Percentiles rank a stretch among this genome's conserved stretches.
These are phyloP conservation scores for Bombus pyrosoma DNA, from an alignment of 1,140 invertebrate genomes.

Conservation along the genomic window DNA sequence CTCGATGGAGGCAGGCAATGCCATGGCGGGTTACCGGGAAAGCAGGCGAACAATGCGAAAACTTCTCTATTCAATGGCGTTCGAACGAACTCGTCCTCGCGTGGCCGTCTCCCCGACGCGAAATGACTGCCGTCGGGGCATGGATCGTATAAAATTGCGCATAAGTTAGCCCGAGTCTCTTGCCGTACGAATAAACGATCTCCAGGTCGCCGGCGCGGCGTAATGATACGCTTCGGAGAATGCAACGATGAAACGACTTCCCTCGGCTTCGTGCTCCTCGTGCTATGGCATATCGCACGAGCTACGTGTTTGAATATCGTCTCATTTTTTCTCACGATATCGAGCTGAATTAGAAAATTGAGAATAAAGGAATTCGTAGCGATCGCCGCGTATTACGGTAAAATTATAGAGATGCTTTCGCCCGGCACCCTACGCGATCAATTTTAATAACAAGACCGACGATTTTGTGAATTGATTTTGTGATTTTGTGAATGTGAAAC, in stretches of 20 bases:
- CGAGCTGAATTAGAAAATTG: too few relatives aligned
- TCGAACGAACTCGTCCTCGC: constrained; percentile 3
- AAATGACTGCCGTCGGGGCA: constrained; percentile 7
- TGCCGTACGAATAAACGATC: constrained; percentile 24
- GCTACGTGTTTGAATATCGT: too few relatives aligned
- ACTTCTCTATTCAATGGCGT: constrained; percentile 13
- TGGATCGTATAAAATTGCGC: constrained; percentile 37
- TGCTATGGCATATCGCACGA: too few relatives aligned
- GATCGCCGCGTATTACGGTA: too few relatives aligned
- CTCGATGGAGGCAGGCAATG: neutral
- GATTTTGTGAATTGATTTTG: too few relatives aligned
- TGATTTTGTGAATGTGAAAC: too few relatives aligned
- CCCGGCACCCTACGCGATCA: too few relatives aligned
- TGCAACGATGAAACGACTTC: neutral
- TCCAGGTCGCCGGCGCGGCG: constrained; percentile 1
- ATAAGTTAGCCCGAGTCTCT: constrained; percentile 29
- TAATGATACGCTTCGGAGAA: constrained; percentile 21
- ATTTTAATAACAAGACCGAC: too few relatives aligned
- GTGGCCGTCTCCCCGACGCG: neutral
- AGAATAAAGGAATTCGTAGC: too few relatives aligned
- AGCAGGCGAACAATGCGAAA: constrained; percentile 15
- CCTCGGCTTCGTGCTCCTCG: too few relatives aligned
- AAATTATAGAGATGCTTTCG: too few relatives aligned
- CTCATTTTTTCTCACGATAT: too few relatives aligned
- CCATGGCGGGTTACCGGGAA: neutral